Evolutionary conservation across 2,113 vertebrate species (phyloP).

Genomic region (Megalops atlanticus): DNA sequence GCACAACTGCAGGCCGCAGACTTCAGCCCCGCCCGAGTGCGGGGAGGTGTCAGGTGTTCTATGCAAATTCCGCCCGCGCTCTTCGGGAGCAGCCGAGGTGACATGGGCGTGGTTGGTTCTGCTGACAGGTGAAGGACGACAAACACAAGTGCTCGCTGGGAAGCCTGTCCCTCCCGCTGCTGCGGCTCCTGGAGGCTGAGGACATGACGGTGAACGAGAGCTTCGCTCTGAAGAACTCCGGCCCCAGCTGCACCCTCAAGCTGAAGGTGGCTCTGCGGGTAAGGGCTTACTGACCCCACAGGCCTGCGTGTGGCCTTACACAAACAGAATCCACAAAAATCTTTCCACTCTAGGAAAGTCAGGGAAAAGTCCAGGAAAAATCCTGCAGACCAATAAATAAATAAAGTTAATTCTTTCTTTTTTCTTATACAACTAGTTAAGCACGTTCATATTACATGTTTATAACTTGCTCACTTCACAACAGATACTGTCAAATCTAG

Average conservation of each 20-base stretch:
- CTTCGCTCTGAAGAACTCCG: slow-evolving; percentile 88
- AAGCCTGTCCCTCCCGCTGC: slow-evolving; percentile 80
- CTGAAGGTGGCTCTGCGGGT: slow-evolving; percentile 94
- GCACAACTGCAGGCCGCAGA: neutral
- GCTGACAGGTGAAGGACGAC: slow-evolving; percentile 85
- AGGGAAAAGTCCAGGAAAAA: no score
- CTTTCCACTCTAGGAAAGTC: no score
- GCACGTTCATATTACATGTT: no score
- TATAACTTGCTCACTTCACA: no score
- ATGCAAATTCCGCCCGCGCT: neutral
- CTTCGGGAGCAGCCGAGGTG: neutral
- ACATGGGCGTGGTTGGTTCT: neutral
- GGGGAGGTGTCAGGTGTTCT: neutral
- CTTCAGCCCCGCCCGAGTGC: neutral
- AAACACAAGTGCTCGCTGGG: slow-evolving; percentile 91
- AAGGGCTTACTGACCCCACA: no score
- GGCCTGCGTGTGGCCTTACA: neutral
- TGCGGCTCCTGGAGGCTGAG: slow-evolving; percentile 77
- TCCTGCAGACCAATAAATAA: no score
- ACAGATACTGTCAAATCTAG: no score
- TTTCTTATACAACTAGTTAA: no score
- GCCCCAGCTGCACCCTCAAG: slow-evolving; percentile 89
- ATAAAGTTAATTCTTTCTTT: no score
- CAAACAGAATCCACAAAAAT: neutral
- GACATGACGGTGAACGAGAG: slow-evolving; percentile 87